A percentile compares a stretch with the other conserved stretches of the same genome.
phyloP scores from a whole-genome alignment of 1,140 invertebrate genomes.

The Drosophila sp. region DNA sequence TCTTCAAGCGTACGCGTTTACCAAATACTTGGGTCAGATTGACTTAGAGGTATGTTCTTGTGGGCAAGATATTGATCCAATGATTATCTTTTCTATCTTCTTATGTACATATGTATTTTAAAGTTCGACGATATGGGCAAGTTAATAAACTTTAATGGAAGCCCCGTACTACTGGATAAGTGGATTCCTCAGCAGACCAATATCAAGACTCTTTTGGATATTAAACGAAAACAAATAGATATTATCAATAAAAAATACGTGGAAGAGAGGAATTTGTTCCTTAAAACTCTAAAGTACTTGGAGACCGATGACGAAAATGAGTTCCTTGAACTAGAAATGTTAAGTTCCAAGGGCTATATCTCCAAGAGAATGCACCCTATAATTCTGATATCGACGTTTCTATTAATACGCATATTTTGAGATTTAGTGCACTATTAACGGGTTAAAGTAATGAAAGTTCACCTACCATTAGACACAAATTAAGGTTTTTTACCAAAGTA shows the following conservation, averaged over 20 bases:
- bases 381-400: neutral
- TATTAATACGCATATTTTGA: neutral
- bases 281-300: neutral
- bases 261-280: neutral
- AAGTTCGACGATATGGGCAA: conserved; percentile 90
- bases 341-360: neutral
- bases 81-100: too few relatives aligned
- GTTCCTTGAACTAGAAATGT: neutral
- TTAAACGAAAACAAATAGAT: conserved; percentile 86
- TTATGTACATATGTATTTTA: conserved; percentile 21
- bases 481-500: too few relatives aligned
- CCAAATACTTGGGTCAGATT: conserved; percentile 94
- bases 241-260: neutral
- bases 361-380: neutral
- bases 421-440: too few relatives aligned
- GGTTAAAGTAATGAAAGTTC: too few relatives aligned
- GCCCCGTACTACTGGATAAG: conserved; percentile 91
- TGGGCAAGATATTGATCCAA: too few relatives aligned
- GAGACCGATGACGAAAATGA: neutral
- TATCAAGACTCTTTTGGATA: conserved; percentile 87
- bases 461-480: too few relatives aligned
- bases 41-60: conserved; percentile 74
- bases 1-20: conserved; percentile 95
- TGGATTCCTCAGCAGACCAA: conserved; percentile 87
- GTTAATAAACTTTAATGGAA: conserved; percentile 88